Evolutionary conservation across 2,113 vertebrate species (phyloP).

Genomic region (Brachirus orientalis): DNA sequence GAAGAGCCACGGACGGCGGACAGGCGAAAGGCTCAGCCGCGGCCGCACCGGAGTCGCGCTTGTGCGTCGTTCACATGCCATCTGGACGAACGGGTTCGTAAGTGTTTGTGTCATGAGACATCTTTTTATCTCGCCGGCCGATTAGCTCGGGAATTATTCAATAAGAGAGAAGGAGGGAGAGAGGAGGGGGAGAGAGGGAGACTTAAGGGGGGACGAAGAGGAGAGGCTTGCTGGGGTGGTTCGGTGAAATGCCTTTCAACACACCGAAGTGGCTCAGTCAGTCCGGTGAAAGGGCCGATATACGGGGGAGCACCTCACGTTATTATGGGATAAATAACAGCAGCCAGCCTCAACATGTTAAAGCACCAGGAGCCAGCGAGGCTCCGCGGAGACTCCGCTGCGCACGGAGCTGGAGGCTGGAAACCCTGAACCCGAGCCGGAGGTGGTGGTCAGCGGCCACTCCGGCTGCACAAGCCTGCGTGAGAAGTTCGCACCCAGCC

Average conservation of each 20-base stretch:
- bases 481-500: slow-evolving; percentile 64
- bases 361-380: slow-evolving; percentile 63
- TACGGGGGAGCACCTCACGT: slow-evolving; percentile 55
- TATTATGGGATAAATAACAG: slow-evolving; percentile 70
- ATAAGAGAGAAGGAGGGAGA: slow-evolving; percentile 41
- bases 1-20: slow-evolving; percentile 73
- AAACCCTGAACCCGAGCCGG: slow-evolving; percentile 27
- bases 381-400: slow-evolving; percentile 69
- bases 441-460: slow-evolving; percentile 62
- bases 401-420: slow-evolving; percentile 49
- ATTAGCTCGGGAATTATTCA: slow-evolving; percentile 76
- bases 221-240: slow-evolving; percentile 60
- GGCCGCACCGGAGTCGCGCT: slow-evolving; percentile 67
- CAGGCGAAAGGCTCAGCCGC: slow-evolving; percentile 72
- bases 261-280: slow-evolving; percentile 57
- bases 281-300: slow-evolving; percentile 68
- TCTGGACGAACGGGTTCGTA: slow-evolving; percentile 79
- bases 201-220: slow-evolving; percentile 30
- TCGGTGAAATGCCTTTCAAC: slow-evolving; percentile 62
- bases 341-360: slow-evolving; percentile 72
- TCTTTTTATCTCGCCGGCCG: slow-evolving; percentile 66
- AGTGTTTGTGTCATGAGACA: slow-evolving; percentile 81
- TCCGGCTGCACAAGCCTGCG: slow-evolving; percentile 43
- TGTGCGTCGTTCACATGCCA: slow-evolving; percentile 71
- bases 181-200: slow-evolving; percentile 49